Evolutionary conservation across 2,113 vertebrate genomes (phyloP).

Genomic region (Colius striatus): DNA sequence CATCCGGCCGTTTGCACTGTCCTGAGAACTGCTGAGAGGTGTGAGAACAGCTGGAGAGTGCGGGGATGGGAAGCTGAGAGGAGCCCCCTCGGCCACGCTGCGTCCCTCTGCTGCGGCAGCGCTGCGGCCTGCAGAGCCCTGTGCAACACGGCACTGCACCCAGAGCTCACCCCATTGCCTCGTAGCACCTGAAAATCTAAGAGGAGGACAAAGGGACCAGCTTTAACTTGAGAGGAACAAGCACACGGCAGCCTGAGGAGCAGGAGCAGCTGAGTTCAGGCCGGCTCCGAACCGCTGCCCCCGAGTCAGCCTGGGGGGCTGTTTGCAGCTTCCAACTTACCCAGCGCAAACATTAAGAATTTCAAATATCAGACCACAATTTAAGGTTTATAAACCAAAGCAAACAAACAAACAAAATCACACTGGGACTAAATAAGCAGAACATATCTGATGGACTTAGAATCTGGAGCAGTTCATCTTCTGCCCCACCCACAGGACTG

Average conservation of each 20-base stretch:
- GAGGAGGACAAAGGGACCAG: background rate
- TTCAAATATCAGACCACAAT: background rate
- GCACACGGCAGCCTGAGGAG: background rate
- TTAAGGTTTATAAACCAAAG: background rate
- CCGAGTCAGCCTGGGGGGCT: background rate
- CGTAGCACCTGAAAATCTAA: rapidly evolving
- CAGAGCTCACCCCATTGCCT: no score
- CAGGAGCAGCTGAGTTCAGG: background rate
- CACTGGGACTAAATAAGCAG: background rate
- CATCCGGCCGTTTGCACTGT: rapidly evolving
- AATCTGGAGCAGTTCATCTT: background rate
- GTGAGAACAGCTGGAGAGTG: background rate
- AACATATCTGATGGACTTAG: background rate
- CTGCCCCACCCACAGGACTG: no score
- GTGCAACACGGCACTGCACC: background rate
- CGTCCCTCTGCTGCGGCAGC: background rate
- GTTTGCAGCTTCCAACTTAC: background rate
- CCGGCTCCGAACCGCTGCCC: background rate
- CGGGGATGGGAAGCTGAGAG: background rate
- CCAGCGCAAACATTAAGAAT: background rate
- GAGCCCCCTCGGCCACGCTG: rapidly evolving
- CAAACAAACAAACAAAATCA: background rate
- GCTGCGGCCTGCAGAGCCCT: background rate
- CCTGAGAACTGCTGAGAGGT: rapidly evolving
- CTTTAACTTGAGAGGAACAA: background rate